Evolutionary conservation across 30 jellyfish, hydroid and myxozoan species (phyloP).

Genomic region (Turritopsis rubra): DNA sequence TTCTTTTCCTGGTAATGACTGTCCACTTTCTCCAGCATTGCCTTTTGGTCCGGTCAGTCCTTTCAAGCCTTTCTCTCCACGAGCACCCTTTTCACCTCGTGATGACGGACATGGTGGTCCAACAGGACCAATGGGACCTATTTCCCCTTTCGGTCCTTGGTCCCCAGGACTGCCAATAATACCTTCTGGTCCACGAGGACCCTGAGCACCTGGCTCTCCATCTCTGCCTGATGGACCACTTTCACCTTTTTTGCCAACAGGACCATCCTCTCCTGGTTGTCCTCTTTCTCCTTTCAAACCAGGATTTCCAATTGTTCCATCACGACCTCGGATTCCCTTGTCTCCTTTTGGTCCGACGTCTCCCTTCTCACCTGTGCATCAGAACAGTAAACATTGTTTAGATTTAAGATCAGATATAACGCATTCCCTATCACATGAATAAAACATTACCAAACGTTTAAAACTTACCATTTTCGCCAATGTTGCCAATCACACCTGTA

Average conservation of each 20-base stretch:
- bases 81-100: constrained; percentile 50
- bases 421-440: neutral
- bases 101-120: constrained; percentile 26
- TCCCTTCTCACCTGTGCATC: constrained; percentile 60
- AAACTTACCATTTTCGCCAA: constrained; percentile 8
- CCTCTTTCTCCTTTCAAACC: constrained; percentile 35
- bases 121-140: constrained; percentile 32
- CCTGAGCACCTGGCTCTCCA: constrained; percentile 39
- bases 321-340: constrained; percentile 45
- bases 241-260: constrained; percentile 14
- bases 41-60: constrained; percentile 75
- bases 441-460: neutral
- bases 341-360: constrained; percentile 63
- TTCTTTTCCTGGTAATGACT: constrained; percentile 50
- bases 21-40: constrained; percentile 44
- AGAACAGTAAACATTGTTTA: neutral
- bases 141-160: constrained; percentile 36
- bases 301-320: constrained; percentile 39
- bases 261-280: constrained; percentile 28
- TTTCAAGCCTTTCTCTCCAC: constrained; percentile 30
- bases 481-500: constrained; percentile 20
- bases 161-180: constrained; percentile 25
- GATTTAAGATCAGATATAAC: neutral
- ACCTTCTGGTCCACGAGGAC: constrained; percentile 51
- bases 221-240: constrained; percentile 15